Percentiles rank a stretch among this genome's conserved stretches.
These are phyloP conservation scores for Argyra leucocephala DNA, from an alignment of 2,888 invertebrate genomes.

Conservation along the genomic window DNA sequence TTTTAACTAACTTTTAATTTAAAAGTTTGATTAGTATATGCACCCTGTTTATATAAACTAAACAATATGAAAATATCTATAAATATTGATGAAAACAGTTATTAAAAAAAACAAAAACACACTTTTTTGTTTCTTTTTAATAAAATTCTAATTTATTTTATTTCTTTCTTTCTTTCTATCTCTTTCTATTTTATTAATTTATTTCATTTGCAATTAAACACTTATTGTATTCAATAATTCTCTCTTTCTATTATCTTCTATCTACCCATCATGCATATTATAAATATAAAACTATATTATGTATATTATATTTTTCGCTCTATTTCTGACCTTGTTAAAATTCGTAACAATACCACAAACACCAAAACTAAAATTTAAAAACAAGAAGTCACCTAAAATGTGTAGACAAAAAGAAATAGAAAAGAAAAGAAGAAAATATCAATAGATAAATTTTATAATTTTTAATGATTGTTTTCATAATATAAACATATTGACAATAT, in stretches of 20 bases:
- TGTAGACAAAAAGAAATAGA: not conserved
- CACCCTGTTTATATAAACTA: no score
- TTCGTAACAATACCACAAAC: not conserved
- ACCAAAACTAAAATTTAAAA: not conserved
- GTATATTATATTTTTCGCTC: not conserved
- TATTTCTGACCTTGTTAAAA: conserved; percentile 1
- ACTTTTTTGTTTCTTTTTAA: no score
- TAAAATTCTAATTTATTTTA: not conserved
- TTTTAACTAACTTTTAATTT: no score
- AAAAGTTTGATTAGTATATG: no score
- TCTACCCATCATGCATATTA: not conserved
- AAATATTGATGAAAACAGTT: conserved; percentile 3
- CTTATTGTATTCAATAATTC: not conserved
- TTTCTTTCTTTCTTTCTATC: not conserved
- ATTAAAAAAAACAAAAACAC: no score
- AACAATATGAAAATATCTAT: not conserved
- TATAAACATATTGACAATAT: not conserved
- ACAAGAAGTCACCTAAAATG: not conserved
- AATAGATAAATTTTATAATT: not conserved
- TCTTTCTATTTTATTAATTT: not conserved
- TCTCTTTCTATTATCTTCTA: not conserved
- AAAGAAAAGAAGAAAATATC: not conserved
- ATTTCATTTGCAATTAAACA: not conserved
- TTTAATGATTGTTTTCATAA: conserved; percentile 3
- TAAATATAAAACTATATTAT: no score